Conservation (phyloP, 2,888 invertebrate species). For the Boloria euphrosyne region DNA sequence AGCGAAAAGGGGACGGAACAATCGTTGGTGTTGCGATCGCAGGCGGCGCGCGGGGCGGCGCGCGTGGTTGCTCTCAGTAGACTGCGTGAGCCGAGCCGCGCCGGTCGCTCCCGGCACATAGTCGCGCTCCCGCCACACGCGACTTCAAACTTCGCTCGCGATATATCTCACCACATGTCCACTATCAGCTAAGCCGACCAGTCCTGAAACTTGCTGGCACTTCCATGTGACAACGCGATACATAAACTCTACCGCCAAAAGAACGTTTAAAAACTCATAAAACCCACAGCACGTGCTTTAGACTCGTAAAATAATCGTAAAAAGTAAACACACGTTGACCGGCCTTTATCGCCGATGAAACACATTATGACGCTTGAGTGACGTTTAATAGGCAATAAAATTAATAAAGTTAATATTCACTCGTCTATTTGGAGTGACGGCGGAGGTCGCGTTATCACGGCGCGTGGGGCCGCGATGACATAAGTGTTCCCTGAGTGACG, state of each 20-base stretch:
- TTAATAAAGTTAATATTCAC: conserved; percentile 77
- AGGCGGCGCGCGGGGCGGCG: conserved; percentile 83
- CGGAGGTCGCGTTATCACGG: conserved; percentile 78
- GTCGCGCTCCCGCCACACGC: conserved; percentile 68
- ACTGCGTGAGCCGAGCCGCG: conserved; percentile 86
- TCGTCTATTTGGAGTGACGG: conserved; percentile 73
- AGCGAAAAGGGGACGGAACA: conserved; percentile 82
- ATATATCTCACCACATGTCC: conserved; percentile 56
- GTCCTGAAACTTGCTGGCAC: conserved; percentile 39
- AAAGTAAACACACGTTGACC: conserved; percentile 80
- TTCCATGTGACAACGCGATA: conserved; percentile 49
- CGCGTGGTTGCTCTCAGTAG: conserved; percentile 84
- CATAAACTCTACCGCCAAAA: conserved; percentile 63
- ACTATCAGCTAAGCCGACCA: conserved; percentile 34
- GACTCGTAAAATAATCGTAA: conserved; percentile 82
- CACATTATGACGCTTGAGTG: conserved; percentile 82
- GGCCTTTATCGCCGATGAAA: conserved; percentile 78
- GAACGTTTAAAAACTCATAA: conserved; percentile 79
- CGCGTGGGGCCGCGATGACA: conserved; percentile 78
- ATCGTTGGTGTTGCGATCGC: conserved; percentile 67
- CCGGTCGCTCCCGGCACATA: conserved; percentile 72
- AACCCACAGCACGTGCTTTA: conserved; percentile 77
- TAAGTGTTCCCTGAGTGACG: conserved; percentile 77
- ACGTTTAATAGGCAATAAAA: conserved; percentile 82
- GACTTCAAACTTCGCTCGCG: conserved; percentile 77